Base-by-base conservation (phyloP, 2,113 vertebrate species). In the Marcusenius ussheri region DNA sequence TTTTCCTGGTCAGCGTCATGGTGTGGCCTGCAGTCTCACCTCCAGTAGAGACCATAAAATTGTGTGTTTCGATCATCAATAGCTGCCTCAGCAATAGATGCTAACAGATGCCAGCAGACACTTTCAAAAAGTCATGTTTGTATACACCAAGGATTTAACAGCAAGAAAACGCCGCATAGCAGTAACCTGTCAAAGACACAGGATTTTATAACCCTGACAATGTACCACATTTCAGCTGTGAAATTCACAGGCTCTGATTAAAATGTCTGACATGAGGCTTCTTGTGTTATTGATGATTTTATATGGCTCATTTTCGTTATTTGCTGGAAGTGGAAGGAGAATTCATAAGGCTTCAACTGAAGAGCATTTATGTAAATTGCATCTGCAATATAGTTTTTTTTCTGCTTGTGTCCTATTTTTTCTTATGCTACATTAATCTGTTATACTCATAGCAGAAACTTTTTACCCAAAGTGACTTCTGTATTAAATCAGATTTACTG, bases 191-290 rank as follows among this genome's bases (percentile, higher is more conserved):
- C 35, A 19, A 42, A 62, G 17, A 62, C 56, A 24, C 2, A n/a
- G 24, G 35, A 46, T 88, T 85, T 90, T 87, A 56, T 90, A 77
- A 90, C 86, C 46, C 84, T 87, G 47, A 90, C 89, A 74, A 74
- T 24, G 27, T 46, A n/a, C 70, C 70, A 24, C 45, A 51, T 90
- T 87, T 87, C 27, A 51, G 83, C 84, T 35, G 53, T 85, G 53
- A 49, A 86, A 85, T 77, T 66, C 62, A 87, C 66, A 51, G 47
- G 24, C 62, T 90, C 89, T 84, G 86, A 90, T 90, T 90, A 90
- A 66, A 87, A 87, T 13, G 21, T 19, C 51, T 87, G 89, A 90
- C 39, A 39, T 66, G 11, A 42, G 24, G 53, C 89, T 45, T 50
- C 56, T 42, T 42, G 2, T 42, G 74, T 80, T 80, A 80, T 42